A percentile compares a stretch with the other conserved stretches of the same genome.
Evolutionary conservation across 2,888 invertebrate species (phyloP).

Genomic region (Cheilosia pagana): DNA sequence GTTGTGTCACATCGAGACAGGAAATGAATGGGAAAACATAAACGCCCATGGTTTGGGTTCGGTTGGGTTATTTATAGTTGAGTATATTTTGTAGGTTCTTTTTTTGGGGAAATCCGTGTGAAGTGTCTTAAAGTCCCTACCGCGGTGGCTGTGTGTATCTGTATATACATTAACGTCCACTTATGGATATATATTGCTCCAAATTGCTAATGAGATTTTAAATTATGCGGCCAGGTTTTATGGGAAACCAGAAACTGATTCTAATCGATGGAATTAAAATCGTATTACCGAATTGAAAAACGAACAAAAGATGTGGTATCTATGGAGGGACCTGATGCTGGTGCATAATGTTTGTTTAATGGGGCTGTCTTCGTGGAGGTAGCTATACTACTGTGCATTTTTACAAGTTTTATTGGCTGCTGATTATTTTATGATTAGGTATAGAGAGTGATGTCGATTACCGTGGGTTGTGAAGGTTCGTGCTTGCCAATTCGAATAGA

Average conservation of each 20-base stretch:
- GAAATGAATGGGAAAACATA: constrained; percentile 65
- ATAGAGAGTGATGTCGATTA: background rate
- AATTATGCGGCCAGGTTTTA: constrained; percentile 60
- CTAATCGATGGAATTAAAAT: constrained; percentile 68
- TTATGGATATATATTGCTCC: constrained; percentile 33
- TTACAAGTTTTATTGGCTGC: constrained; percentile 10
- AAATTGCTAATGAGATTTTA: constrained; percentile 74
- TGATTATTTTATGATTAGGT: constrained; percentile 28
- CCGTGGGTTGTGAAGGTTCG: background rate
- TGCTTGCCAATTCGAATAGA: too few relatives aligned
- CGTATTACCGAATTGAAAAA: constrained; percentile 40
- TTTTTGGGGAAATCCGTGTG: constrained; percentile 36
- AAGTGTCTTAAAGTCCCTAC: constrained; percentile 31
- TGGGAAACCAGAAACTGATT: constrained; percentile 54
- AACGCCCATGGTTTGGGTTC: constrained; percentile 22
- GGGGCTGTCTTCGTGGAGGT: constrained; percentile 19
- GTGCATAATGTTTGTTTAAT: constrained; percentile 58
- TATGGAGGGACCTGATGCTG: constrained; percentile 3
- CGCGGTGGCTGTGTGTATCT: background rate
- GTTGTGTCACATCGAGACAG: constrained; percentile 57
- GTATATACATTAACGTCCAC: constrained; percentile 29
- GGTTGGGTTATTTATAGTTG: background rate
- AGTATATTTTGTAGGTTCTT: constrained; percentile 5
- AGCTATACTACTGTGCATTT: constrained; percentile 1
- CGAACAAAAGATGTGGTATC: background rate